Conservation (phyloP, 1,140 invertebrate genomes). For the Chrysomallon squamiferum region DNA sequence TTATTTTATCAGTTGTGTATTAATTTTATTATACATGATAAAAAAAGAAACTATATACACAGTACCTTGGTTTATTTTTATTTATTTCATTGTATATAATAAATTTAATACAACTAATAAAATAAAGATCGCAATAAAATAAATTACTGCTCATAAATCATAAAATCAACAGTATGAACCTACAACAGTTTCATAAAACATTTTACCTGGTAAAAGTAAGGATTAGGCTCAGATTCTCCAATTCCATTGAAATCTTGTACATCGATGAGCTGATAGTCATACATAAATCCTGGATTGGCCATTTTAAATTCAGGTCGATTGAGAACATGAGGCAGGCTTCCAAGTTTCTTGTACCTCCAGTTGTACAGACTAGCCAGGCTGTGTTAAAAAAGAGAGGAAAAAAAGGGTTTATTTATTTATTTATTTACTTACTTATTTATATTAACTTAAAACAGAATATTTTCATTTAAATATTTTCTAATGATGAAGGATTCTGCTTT, state of each 20-base stretch:
- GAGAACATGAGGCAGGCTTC: conserved; percentile 89
- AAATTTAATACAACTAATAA: no score
- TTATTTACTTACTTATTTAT: no score
- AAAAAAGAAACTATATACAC: no score
- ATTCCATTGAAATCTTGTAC: conserved; percentile 96
- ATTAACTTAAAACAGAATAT: neutral
- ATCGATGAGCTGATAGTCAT: conserved; percentile 96
- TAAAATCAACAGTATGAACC: no score
- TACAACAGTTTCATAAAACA: no score
- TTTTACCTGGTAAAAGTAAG: conserved; percentile 94
- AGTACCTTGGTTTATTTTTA: no score
- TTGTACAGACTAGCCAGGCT: conserved; percentile 95
- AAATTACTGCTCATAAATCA: no score
- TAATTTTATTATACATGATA: no score
- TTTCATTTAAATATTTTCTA: neutral
- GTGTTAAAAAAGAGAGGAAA: conserved; percentile 54
- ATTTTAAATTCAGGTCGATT: conserved; percentile 81
- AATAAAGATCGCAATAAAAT: no score
- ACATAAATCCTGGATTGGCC: conserved; percentile 90
- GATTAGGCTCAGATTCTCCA: conserved; percentile 96
- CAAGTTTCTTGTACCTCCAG: conserved; percentile 96
- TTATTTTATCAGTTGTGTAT: no score
- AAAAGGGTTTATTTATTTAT: neutral
- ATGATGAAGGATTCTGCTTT: no score
- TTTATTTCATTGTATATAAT: no score